Conservation (phyloP, 2,888 invertebrate genomes). For the Lysandra bellargus region DNA sequence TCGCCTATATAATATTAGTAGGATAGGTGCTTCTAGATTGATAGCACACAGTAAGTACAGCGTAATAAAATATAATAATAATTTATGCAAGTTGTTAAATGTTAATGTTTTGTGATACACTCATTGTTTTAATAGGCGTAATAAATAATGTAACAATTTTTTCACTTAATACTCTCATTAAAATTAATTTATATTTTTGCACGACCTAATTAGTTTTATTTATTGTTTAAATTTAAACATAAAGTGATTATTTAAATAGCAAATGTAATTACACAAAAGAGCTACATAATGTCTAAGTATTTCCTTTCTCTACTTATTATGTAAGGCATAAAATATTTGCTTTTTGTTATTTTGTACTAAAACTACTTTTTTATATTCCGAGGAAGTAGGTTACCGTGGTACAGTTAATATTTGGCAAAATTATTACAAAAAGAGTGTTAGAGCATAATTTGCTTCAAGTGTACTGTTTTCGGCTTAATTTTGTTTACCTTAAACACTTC, state of each 20-base stretch:
- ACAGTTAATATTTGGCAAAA: not conserved
- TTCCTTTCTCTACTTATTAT: slow-evolving; percentile 15
- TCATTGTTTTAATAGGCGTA: not conserved
- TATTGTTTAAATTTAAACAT: not conserved
- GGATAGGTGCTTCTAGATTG: no score
- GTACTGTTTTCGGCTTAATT: not conserved
- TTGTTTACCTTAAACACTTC: not conserved
- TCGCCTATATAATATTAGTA: no score
- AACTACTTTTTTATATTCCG: not conserved
- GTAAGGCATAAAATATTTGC: not conserved
- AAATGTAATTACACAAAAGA: not conserved
- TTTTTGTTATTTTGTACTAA: not conserved
- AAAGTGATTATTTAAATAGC: not conserved
- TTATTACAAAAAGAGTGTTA: not conserved
- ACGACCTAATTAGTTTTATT: not conserved
- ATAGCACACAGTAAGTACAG: no score
- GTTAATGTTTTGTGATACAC: not conserved
- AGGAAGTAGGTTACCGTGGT: not conserved
- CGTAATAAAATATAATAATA: no score
- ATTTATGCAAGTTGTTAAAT: not conserved
- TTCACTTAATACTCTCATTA: no score
- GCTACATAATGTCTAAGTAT: not conserved
- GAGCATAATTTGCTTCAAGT: not conserved
- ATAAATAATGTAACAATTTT: no score
- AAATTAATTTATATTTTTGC: not conserved